Evolutionary conservation across 2,888 invertebrate species (phyloP).

Genomic region (Chamaedrilus cognettii): DNA sequence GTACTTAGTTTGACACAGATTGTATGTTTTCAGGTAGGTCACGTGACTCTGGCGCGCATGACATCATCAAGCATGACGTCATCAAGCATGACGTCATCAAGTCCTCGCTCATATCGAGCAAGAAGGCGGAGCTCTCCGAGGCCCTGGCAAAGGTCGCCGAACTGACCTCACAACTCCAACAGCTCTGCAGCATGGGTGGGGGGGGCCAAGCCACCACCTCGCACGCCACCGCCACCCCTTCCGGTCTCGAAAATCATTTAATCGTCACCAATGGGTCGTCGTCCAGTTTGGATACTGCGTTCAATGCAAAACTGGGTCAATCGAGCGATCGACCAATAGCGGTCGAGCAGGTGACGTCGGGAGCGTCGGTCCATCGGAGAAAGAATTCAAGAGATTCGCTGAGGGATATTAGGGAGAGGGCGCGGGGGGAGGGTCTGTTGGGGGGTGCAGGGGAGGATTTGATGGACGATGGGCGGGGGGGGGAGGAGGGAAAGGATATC

Average conservation of each 20-base stretch:
- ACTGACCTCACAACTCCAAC: neutral
- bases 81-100: too few species aligned
- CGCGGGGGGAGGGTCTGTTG: neutral
- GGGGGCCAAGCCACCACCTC: neutral
- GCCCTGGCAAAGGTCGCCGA: neutral
- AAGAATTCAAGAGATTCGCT: too few species aligned
- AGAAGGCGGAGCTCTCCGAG: neutral
- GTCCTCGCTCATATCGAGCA: neutral
- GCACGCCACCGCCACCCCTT: neutral
- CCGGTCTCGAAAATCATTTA: too few species aligned
- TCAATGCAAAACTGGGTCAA: neutral
- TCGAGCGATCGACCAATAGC: neutral
- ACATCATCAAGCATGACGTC: too few species aligned
- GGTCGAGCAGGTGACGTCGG: neutral
- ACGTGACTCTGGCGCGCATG: too few species aligned
- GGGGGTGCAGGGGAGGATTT: neutral
- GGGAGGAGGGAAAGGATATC: too few species aligned
- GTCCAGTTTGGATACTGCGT: too few species aligned
- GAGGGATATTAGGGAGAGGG: neutral
- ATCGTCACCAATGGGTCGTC: neutral
- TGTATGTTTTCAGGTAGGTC: too few species aligned
- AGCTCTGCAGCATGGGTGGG: neutral
- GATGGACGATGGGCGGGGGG: neutral
- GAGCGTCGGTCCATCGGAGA: neutral
- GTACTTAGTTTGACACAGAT: too few species aligned